These are phyloP conservation scores for Takifugu flavidus DNA, from an alignment of 2,113 vertebrate genomes.

Conservation along the genomic window DNA sequence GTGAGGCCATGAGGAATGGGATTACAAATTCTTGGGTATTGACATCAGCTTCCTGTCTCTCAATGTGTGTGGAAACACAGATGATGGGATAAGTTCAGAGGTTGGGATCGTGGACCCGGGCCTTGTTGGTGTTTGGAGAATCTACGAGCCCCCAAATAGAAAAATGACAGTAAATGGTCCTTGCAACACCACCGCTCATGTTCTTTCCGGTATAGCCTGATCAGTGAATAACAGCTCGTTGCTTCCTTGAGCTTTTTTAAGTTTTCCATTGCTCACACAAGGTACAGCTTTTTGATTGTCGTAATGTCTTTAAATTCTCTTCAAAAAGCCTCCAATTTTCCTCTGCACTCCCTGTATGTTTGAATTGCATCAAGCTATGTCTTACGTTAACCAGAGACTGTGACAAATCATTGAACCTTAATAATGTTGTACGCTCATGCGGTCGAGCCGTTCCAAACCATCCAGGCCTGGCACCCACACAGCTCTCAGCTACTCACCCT, in stretches of 20 bases:
- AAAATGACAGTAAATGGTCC: neutral
- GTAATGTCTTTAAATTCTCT: neutral
- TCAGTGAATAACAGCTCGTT: slow-evolving; percentile 1
- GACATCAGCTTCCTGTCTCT: slow-evolving; percentile 72
- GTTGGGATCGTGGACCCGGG: slow-evolving; percentile 29
- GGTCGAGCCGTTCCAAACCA: slow-evolving; percentile 1
- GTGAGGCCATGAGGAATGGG: slow-evolving; percentile 66
- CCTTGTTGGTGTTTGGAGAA: slow-evolving; percentile 14
- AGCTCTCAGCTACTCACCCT: slow-evolving; percentile 4
- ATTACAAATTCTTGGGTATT: slow-evolving; percentile 75
- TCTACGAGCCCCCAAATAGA: slow-evolving; percentile 10
- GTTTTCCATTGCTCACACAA: slow-evolving; percentile 4
- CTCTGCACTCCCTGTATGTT: neutral
- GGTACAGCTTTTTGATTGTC: neutral
- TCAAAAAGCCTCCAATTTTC: neutral
- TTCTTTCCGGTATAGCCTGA: slow-evolving; percentile 2
- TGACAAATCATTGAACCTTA: neutral
- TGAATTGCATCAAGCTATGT: neutral
- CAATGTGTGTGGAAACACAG: slow-evolving; percentile 54
- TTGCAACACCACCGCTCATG: slow-evolving; percentile 1
- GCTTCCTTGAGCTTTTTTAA: neutral
- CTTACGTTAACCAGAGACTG: slow-evolving; percentile 3
- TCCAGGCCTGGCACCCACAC: neutral
- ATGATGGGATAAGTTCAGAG: slow-evolving; percentile 59
- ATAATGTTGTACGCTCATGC: neutral